Evolutionary conservation across 2,888 invertebrate species (phyloP).

Genomic region (Tachystola acroxantha): DNA sequence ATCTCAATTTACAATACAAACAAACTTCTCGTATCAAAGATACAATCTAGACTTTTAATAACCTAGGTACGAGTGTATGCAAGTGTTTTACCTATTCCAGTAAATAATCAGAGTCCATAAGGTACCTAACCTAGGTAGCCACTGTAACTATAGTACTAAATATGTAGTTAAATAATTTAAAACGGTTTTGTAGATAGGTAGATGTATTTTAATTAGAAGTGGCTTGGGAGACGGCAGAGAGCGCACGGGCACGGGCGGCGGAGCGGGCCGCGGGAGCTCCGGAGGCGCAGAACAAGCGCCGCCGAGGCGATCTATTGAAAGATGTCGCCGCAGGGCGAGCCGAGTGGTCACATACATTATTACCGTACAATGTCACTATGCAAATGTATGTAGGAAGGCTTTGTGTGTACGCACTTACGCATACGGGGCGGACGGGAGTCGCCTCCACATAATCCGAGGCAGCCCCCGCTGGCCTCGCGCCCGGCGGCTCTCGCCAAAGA

Average conservation of each 20-base stretch:
- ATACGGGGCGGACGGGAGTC: constrained; percentile 61
- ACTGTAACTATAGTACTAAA: neutral
- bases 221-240: constrained; percentile 24
- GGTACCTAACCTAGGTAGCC: too few species aligned
- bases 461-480: constrained; percentile 49
- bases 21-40: too few species aligned
- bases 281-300: constrained; percentile 31
- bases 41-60: too few species aligned
- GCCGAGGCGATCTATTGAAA: constrained; percentile 62
- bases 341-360: constrained; percentile 76
- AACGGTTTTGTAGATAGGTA: constrained; percentile 15
- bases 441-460: constrained; percentile 70
- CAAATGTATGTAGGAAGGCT: constrained; percentile 76
- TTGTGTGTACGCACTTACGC: constrained; percentile 76
- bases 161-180: neutral
- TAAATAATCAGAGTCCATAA: too few species aligned
- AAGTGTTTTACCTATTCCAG: too few species aligned
- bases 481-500: constrained; percentile 60
- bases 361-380: constrained; percentile 77
- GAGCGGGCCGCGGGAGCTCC: constrained; percentile 16
- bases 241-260: constrained; percentile 10
- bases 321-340: constrained; percentile 60
- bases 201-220: constrained; percentile 49
- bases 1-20: too few species aligned
- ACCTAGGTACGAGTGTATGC: too few species aligned